Evolutionary conservation across 2,888 invertebrate genomes (phyloP).

Genomic region (Perdita meconis): DNA sequence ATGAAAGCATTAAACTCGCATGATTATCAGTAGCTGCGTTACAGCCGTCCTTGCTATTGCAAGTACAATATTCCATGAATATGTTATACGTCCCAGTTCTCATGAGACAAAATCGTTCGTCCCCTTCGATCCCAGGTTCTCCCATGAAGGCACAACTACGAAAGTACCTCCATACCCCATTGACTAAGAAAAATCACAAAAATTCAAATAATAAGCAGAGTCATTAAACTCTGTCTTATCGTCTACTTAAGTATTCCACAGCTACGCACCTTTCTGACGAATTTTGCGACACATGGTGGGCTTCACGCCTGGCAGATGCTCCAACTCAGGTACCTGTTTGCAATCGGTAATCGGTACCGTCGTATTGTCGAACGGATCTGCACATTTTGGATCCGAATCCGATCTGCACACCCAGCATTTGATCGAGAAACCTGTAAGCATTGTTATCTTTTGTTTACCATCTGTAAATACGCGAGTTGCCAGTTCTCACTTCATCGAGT

Average conservation of each 20-base stretch:
- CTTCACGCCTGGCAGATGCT: constrained; percentile 88
- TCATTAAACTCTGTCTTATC: neutral
- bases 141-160: constrained; percentile 95
- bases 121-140: constrained; percentile 94
- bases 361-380: constrained; percentile 95
- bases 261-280: constrained; percentile 91
- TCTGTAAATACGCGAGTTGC: neutral
- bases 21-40: constrained; percentile 86
- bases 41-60: constrained; percentile 96
- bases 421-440: constrained; percentile 86
- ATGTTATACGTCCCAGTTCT: constrained; percentile 96
- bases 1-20: constrained; percentile 61
- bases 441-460: constrained; percentile 1
- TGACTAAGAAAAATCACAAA: constrained; percentile 86
- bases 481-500: neutral
- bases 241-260: neutral
- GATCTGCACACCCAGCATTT: constrained; percentile 97
- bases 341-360: constrained; percentile 95
- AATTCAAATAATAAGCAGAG: constrained; percentile 12
- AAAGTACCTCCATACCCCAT: constrained; percentile 95
- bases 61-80: constrained; percentile 97
- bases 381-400: constrained; percentile 94
- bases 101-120: constrained; percentile 96
- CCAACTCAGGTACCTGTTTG: constrained; percentile 86
- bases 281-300: constrained; percentile 96